Evolutionary conservation across 1,140 invertebrate genomes (phyloP).

Genomic region (Brachionus plicatilis): DNA sequence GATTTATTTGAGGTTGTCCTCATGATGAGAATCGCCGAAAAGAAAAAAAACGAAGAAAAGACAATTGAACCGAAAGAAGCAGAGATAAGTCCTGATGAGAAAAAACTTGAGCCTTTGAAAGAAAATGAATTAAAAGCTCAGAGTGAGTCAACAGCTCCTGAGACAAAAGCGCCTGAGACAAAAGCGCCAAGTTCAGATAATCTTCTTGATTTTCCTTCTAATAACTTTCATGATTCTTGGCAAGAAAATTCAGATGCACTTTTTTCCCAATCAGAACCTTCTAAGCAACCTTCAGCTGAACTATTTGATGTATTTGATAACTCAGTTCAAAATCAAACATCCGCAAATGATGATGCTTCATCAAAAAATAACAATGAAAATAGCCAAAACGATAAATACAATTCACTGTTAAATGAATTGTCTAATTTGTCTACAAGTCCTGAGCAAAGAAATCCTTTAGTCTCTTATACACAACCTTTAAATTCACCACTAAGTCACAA

Average conservation of each 20-base stretch:
- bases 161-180: neutral
- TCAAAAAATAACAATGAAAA: neutral
- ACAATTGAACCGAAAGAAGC: neutral
- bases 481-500: neutral
- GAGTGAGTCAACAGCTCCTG: neutral
- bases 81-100: neutral
- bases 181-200: neutral
- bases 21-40: neutral
- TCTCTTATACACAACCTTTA: neutral
- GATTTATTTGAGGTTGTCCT: conserved; percentile 37
- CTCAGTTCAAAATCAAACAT: neutral
- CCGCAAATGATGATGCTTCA: neutral
- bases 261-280: neutral
- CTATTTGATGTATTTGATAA: neutral
- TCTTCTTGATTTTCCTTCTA: neutral
- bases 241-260: neutral
- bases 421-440: neutral
- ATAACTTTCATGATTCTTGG: neutral
- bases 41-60: neutral
- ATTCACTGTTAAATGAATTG: neutral
- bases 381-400: neutral
- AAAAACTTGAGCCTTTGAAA: neutral
- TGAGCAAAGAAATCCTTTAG: neutral
- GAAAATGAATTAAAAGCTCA: neutral
- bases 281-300: neutral